phyloP scores from a whole-genome alignment of 2,113 vertebrate species.

The Cephalopholis sonnerati region DNA sequence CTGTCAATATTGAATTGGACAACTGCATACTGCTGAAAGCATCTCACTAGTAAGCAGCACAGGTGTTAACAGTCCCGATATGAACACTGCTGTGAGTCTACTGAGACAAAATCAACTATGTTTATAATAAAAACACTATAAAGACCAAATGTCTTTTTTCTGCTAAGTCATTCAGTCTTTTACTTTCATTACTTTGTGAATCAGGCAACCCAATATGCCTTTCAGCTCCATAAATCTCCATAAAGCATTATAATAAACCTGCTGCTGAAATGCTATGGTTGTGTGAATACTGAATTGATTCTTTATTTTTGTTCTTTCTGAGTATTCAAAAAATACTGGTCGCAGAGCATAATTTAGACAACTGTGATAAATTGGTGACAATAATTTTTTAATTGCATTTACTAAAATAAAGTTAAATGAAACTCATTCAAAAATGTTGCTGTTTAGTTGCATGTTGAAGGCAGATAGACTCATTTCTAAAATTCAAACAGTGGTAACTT shows the following conservation, averaged over 20 bases:
- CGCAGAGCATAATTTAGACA: background rate
- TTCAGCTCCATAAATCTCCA: background rate
- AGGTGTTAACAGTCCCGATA: conserved; percentile 12
- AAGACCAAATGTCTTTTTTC: background rate
- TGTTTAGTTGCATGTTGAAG: background rate
- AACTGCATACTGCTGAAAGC: conserved; percentile 48
- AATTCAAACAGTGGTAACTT: background rate
- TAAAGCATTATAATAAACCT: background rate
- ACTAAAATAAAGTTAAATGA: background rate
- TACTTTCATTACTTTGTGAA: background rate
- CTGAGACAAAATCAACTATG: background rate
- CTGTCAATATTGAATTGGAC: conserved; percentile 65
- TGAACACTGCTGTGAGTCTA: background rate
- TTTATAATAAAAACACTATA: background rate
- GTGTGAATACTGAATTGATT: background rate
- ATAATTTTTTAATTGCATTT: background rate
- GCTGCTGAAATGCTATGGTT: background rate
- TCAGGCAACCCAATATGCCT: background rate
- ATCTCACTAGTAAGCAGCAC: conserved; percentile 11
- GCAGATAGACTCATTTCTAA: background rate
- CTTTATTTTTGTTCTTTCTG: background rate
- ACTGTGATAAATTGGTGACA: background rate
- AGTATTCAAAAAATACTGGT: background rate
- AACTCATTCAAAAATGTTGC: background rate
- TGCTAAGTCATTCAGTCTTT: background rate